Percentiles rank a stretch among this genome's conserved stretches.
phyloP scores from a whole-genome alignment of 2,888 invertebrate genomes.

The Patella caerulea region DNA sequence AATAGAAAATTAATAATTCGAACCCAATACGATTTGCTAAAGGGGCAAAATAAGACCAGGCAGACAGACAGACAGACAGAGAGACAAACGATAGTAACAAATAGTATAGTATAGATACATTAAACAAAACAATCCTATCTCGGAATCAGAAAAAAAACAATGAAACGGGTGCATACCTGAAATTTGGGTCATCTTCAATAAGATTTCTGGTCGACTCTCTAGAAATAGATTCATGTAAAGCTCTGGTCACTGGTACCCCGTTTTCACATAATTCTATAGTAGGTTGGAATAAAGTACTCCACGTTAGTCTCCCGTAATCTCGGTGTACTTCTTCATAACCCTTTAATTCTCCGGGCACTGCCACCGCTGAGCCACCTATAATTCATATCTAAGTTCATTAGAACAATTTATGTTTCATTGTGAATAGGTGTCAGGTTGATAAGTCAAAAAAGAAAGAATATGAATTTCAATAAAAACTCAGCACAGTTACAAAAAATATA shows the following conservation, averaged over 20 bases:
- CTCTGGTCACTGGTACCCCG: conserved; percentile 75
- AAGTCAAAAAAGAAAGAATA: no score
- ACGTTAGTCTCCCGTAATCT: conserved; percentile 82
- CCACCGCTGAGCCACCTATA: conserved; percentile 77
- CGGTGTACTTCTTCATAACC: conserved; percentile 87
- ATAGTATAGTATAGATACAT: no score
- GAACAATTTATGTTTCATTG: no score
- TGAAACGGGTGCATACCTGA: neutral
- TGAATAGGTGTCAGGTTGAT: no score
- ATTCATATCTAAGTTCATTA: neutral
- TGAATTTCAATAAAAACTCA: no score
- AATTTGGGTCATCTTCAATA: neutral
- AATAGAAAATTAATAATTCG: no score
- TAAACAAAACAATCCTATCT: no score
- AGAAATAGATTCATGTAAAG: conserved; percentile 28
- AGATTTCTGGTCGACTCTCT: neutral
- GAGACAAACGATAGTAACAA: no score
- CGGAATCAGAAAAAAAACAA: neutral
- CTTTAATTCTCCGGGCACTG: conserved; percentile 89
- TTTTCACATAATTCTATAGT: conserved; percentile 82
- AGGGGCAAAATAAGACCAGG: no score
- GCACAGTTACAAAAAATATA: no score
- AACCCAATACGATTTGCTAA: no score
- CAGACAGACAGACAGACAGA: no score
- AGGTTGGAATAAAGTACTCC: conserved; percentile 85